Evolutionary conservation across 2,888 invertebrate genomes (phyloP), one percentile per base, ranked within the genome.

Genomic region (Lasioglossum calceatum): DNA sequence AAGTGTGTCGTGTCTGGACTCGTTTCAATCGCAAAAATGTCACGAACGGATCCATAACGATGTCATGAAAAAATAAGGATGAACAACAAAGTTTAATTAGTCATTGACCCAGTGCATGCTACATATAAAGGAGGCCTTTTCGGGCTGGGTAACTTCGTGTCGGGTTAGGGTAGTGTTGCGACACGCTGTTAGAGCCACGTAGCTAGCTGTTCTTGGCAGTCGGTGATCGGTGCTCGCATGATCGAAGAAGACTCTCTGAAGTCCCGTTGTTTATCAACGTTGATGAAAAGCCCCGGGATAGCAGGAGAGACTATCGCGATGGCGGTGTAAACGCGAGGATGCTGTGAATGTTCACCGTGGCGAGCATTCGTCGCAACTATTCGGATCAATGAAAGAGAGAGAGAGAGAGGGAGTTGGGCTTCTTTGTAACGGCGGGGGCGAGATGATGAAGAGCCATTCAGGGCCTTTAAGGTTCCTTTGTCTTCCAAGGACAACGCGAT

Each of bases 401-500:
- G 82, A 50, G 27, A 27, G 19, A 50, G 50, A 50, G 19, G 16
- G 50, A 50, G 50, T 47, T 47, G 0, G 44, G 44, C 58, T 42
- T 79, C 84, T 78, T 81, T 78, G 82, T 71, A 39, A 74, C 64
- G 74, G 70, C 36, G 75, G 71, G 77, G 67, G 42, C 67, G 44
- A 61, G 79, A 77, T 81, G 75, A 87, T 82, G 87, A 86, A 85
- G 81, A 58, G 77, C 50, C 88, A 83, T 87, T 87, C 86, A 61
- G 76, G 80, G 81, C 77, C 83, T 87, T 80, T 81, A 85, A 88
- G 85, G 73, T 74, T 78, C 87, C 87, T 91, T 91, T 91, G 88
- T 91, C 81, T 91, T 82, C 81, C 81, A 84, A 90, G 84, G 85
- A 87, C 87, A 84, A 70, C 79, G 75, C 61, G 86, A 87, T 90